Evolutionary conservation across 2,797 vertebrate species (phyloP), one percentile per base, ranked within the genome.

Genomic region (Leptoclinus maculatus): DNA sequence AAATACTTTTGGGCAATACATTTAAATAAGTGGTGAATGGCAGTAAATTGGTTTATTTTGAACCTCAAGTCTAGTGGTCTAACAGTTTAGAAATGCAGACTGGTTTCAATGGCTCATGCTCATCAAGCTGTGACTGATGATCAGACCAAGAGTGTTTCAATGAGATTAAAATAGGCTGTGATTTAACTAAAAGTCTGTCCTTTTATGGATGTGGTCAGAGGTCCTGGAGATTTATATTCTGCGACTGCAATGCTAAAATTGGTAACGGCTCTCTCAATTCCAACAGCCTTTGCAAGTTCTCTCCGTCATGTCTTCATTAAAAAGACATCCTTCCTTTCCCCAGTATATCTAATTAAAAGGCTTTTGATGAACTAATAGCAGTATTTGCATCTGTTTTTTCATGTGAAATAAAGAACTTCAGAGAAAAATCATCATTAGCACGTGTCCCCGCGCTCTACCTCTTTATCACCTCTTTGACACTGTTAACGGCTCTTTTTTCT

Each of bases 401-500:
- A 63, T 34, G 51, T 80, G 58, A 76, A 64, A 49, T 2, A 3
- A 36, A 74, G 39, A 70, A 51, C 47, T 57, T 71, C 14, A 53
- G 36, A 60, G 53, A 5, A 7, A 34, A 38, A 78, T 79, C 64
- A 64, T 79, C 67, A 60, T 60, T 7, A 43, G 74, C 47, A 32
- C 36, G 43, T 17, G 19, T 36, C 49, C 45, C 23, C 62, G 73
- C 10, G 4, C 32, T 70, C 34, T 8, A 29, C 23, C 32, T 71
- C 64, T 79, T 57, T 7, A 25, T 34, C 36, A 65, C 21, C 43
- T 23, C 70, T 36, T 70, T n/a, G 56, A 79, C 71, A 49, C 67
- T 53, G 85, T 91, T 91, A 92, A 92, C 82, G 23, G 90, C 78
- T 85, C 71, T 38, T 79, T 60, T 71, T 85, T 66, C 36, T 79